phyloP scores from a whole-genome alignment of 2,888 invertebrate species.

The Netelia melanura region DNA sequence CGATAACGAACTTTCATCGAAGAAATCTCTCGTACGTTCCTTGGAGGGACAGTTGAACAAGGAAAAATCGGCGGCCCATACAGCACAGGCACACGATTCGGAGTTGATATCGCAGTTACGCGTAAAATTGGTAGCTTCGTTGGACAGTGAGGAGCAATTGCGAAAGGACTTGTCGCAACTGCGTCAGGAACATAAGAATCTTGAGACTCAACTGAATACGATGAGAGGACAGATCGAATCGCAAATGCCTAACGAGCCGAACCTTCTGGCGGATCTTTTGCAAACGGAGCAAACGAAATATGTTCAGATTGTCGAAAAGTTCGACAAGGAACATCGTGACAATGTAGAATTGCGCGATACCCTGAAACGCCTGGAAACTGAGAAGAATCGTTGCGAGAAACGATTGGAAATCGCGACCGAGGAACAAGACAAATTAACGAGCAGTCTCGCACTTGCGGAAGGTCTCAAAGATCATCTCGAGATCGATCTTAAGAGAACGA shows the following conservation, averaged over 20 bases:
- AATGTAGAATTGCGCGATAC: constrained; percentile 85
- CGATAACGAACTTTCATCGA: constrained; percentile 78
- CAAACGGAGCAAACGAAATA: constrained; percentile 75
- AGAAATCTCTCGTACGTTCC: constrained; percentile 76
- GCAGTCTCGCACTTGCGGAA: constrained; percentile 77
- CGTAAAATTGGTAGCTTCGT: constrained; percentile 86
- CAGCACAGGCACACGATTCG: constrained; percentile 77
- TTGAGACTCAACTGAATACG: constrained; percentile 83
- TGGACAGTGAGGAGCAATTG: constrained; percentile 88
- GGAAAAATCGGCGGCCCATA: constrained; percentile 74
- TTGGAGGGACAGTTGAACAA: constrained; percentile 78
- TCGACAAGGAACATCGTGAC: constrained; percentile 75
- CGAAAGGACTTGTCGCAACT: constrained; percentile 87
- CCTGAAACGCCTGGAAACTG: constrained; percentile 84
- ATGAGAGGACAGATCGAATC: constrained; percentile 74
- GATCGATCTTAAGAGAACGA: constrained; percentile 85
- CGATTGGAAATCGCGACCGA: constrained; percentile 85
- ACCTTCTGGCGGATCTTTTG: constrained; percentile 68
- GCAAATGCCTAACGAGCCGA: constrained; percentile 65
- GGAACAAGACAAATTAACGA: constrained; percentile 84
- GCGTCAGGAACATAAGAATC: constrained; percentile 85
- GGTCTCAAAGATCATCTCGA: constrained; percentile 86
- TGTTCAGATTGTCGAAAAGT: constrained; percentile 72
- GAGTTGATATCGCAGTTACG: constrained; percentile 79
- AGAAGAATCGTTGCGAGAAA: constrained; percentile 85